Base-by-base conservation (phyloP, 2,113 vertebrate species). In the Apus apus region DNA sequence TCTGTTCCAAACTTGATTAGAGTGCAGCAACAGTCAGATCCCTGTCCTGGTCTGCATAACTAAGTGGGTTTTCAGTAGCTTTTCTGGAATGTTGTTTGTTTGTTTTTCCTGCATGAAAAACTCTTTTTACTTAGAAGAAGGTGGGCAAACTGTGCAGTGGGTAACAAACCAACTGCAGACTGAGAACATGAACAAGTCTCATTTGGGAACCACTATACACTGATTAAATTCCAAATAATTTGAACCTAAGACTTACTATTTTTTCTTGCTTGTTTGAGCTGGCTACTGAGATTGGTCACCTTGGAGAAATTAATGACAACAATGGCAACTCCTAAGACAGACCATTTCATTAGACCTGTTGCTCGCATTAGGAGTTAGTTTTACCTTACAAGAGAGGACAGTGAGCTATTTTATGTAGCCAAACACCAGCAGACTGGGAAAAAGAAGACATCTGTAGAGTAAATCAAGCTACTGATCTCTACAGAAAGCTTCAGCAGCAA, bases 141-240 rank as follows among this genome's bases (percentile, higher is more conserved):
- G 88, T 75, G 43, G 51, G 74, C 3, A 5, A 80, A 81, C 29
- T 8, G 2, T 88, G 38, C 32, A 5, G 6, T 50, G 77, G 51
- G 71, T 85, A 94, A 60, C 67, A 94, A 85, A 76, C 20, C 67
- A 72, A 79, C 57, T 91, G 29, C 22, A 90, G 57, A 62, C 51
- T 80, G 58, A 85, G 53, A 85, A 88, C 58, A 30, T 57, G 34
- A 25, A 32, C 67, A 73, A 19, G 43, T 81, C 60, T 87, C 96
- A 91, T 81, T 82, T 95, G 89, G 80, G 70, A 95, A 87, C 30
- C 21, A 56, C 82, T 92, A 91, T n/a, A 18, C 58, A 53, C 29
- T 93, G 95, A 94, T 96, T 88, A 85, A 92, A 81, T 92, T 51
- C 61, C 64, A 94, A 87, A 76, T 89, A 68, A 92, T 97, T 96